Base-by-base conservation (phyloP, 2,797 vertebrate genomes). In the Lepus townsendii region DNA sequence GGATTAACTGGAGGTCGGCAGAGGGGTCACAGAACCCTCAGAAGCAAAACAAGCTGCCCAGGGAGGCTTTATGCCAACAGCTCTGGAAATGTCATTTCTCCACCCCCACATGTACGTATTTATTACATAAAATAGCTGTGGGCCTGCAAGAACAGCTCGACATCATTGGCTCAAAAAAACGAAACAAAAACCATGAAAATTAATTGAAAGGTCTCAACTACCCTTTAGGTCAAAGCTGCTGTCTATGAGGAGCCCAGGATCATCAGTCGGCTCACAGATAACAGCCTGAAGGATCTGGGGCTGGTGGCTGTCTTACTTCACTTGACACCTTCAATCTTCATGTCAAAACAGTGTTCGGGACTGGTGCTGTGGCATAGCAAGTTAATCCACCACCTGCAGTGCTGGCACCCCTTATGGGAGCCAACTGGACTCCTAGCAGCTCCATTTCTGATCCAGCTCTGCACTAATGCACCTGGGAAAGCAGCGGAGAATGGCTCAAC, bases 281-380 rank as follows among this genome's bases (percentile, higher is more conserved):
- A 90, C 0, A 66, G 73, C 92, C 75, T 93, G 35, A 73, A 54
- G 94, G 82, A 92, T 0, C 0, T 38, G 90, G 79, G 95, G 65
- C 73, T 52, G 35, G 72, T 6, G 83, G 85, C 82, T 97, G 93
- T 32, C 89, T 96, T 83, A 77, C 35, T 97, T 97, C 96, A 98
- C 93, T 52, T 50, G 89, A 96, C 97, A 97, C 79, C 69, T 96
- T 83, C 91, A 69, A 19, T 66, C n/a, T 79, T 85, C 84, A 20
- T 20, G 54, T 16, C 54, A 57, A 57, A 57, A 16, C 54, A 57
- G 54, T 57, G 19, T 17, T 57, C 17, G 19, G 19, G 54, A 20
- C 16, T 20, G 19, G 19, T 1, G 54, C 14, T 57, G 42, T 47
- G 42, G 42, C 42, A 47, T 9, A 47, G 42, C 42, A 47, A 47